Evolutionary conservation across 2,888 invertebrate genomes (phyloP), one percentile per base, ranked within the genome.

Genomic region (Sphaeridia pumilis): DNA sequence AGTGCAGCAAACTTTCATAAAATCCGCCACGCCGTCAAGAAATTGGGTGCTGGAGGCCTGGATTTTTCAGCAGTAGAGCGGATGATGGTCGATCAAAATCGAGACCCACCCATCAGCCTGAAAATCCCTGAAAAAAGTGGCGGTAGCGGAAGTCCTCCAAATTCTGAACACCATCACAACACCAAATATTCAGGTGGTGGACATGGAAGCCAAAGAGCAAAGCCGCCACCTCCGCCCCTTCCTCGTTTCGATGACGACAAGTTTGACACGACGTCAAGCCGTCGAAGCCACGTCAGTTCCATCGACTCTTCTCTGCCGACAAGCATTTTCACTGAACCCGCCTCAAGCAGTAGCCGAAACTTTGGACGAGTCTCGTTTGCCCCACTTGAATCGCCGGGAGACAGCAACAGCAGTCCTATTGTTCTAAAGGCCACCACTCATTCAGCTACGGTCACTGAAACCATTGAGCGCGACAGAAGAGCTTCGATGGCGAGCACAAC

Each of bases 21-120:
- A 38, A 60, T 62, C 17, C 57, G 62, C 25, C 62, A 62, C 36
- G 62, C 62, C 12, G 58, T 60, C 55, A 62, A 58, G 31, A 62
- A 62, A 41, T 34, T 62, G 51, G 59, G 54, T 10, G 24, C 42
- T 14, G 58, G 60, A 24, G 61, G 61, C 2, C 48, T 61, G 10
- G 61, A 61, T 36, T 35, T 56, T 26, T 56, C 56, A 0, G 57
- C 59, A 4, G 54, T 62, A 20, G 55, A 60, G 47, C 50, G 60
- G 26, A 62, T 62, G 59, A 59, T 62, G 34, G 49, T 62, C n/a
- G 62, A 60, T 34, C 46, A 56, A 24, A 57, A 57, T 14, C 50
- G 35, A 31, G n/a, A n/a, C n/a, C 47, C 51, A 2, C 26, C 46
- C 21, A n/a, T n/a, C n/a, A n/a, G n/a, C n/a, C n/a, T n/a, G n/a